Evolutionary conservation across 2,888 invertebrate genomes (phyloP).

Genomic region (Polyommatus iphigenia): DNA sequence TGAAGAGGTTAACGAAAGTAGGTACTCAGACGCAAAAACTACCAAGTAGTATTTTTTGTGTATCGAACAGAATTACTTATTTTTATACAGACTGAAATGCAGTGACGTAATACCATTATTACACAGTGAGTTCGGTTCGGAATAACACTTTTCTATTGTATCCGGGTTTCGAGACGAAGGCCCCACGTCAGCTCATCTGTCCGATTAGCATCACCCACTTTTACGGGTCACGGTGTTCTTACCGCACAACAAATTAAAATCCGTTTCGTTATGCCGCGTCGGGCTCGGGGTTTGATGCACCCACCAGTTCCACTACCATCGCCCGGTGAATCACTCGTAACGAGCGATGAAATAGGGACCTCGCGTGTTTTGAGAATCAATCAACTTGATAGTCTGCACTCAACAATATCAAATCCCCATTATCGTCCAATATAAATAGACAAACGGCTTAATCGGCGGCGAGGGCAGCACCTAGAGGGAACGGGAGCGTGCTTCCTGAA

Average conservation of each 20-base stretch:
- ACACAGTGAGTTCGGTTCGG: background rate
- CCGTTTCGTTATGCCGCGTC: constrained; percentile 74
- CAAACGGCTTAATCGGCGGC: constrained; percentile 70
- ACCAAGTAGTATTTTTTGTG: no score
- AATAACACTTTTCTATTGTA: background rate
- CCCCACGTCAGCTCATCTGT: constrained; percentile 72
- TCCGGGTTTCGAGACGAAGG: constrained; percentile 44
- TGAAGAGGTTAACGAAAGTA: no score
- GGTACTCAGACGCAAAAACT: no score
- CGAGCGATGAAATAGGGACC: constrained; percentile 38
- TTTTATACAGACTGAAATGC: background rate
- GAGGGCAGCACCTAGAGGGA: constrained; percentile 47
- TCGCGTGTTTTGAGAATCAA: constrained; percentile 68
- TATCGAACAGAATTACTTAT: no score
- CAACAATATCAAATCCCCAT: constrained; percentile 65
- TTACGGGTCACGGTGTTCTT: constrained; percentile 69
- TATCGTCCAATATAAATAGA: constrained; percentile 59
- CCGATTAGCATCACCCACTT: constrained; percentile 76
- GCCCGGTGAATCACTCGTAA: constrained; percentile 20
- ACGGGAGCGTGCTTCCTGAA: constrained; percentile 59
- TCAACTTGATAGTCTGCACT: constrained; percentile 67
- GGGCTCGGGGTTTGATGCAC: constrained; percentile 65
- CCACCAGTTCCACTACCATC: background rate
- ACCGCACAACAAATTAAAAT: constrained; percentile 70
- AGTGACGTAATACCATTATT: background rate